Evolutionary conservation across 2,888 invertebrate species (phyloP).

Genomic region (Neoascia interrupta): DNA sequence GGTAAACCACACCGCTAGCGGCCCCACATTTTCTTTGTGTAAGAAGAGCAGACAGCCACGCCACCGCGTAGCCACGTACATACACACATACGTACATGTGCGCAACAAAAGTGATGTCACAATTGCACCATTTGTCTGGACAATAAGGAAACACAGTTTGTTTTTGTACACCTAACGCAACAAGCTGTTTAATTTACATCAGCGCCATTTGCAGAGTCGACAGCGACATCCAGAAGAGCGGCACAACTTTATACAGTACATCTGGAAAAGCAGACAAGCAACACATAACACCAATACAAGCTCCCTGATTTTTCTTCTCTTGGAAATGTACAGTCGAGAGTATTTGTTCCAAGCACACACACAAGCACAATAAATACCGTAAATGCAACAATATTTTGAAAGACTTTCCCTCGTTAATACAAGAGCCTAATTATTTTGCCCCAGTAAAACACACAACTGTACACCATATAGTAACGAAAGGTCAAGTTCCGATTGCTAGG

Average conservation of each 20-base stretch:
- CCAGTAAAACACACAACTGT: constrained; percentile 18
- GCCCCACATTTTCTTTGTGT: too few relatives aligned
- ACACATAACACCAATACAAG: neutral
- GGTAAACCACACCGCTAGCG: too few relatives aligned
- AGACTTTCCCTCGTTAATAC: neutral
- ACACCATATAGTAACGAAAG: constrained; percentile 58
- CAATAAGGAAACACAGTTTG: too few relatives aligned
- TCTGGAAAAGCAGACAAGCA: neutral
- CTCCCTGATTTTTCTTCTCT: neutral
- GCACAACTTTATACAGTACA: neutral
- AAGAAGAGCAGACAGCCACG: too few relatives aligned
- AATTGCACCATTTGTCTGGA: too few relatives aligned
- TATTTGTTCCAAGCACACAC: too few relatives aligned
- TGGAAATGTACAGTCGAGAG: neutral
- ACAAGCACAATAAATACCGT: neutral
- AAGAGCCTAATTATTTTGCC: neutral
- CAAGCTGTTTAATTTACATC: constrained; percentile 14
- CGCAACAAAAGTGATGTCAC: too few relatives aligned
- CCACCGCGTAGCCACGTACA: too few relatives aligned
- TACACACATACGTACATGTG: too few relatives aligned
- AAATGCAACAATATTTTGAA: too few relatives aligned
- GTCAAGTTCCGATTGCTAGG: constrained; percentile 39
- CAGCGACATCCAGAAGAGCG: constrained; percentile 9
- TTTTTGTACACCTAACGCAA: neutral
- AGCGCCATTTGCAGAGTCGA: constrained; percentile 16